A percentile compares a stretch with the other conserved stretches of the same genome.
Conservation (phyloP, 1,140 invertebrate genomes). For the Drosophila nannoptera region DNA sequence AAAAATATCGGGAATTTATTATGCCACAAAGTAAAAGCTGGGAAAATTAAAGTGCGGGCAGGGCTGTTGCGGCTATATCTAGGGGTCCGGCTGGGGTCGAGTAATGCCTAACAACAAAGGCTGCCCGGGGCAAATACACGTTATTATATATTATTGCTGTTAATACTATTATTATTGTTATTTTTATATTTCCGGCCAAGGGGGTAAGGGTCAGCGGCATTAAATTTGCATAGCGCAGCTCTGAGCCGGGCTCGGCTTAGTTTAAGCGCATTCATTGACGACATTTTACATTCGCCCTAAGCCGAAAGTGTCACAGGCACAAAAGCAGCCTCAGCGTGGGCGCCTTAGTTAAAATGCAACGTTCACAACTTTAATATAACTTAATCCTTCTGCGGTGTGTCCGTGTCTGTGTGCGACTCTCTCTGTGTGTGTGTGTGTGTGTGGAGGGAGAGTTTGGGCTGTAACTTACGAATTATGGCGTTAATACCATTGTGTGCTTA, state of each 20-base stretch:
- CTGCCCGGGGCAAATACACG: conserved; percentile 20
- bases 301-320: conserved; percentile 44
- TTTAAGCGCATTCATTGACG: conserved; percentile 27
- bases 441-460: conserved; percentile 41
- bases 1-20: conserved; percentile 60
- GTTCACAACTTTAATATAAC: conserved; percentile 70
- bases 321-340: conserved; percentile 17
- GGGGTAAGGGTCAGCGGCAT: conserved; percentile 49
- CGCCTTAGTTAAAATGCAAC: conserved; percentile 53
- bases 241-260: conserved; percentile 20
- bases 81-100: background rate
- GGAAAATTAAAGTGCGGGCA: conserved; percentile 25
- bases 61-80: background rate
- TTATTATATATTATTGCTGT: conserved; percentile 46
- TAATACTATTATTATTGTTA: conserved; percentile 44
- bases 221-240: conserved; percentile 58
- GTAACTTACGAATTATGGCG: conserved; percentile 72
- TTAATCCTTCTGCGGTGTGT: conserved; percentile 63
- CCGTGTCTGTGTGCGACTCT: conserved; percentile 11
- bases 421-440: conserved; percentile 6
- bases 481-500: conserved; percentile 72
- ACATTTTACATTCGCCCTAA: conserved; percentile 29
- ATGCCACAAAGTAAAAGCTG: conserved; percentile 27
- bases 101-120: conserved; percentile 22
- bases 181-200: conserved; percentile 53